Conservation (phyloP, 2,888 invertebrate genomes). For the Pristionchus entomophagus region DNA sequence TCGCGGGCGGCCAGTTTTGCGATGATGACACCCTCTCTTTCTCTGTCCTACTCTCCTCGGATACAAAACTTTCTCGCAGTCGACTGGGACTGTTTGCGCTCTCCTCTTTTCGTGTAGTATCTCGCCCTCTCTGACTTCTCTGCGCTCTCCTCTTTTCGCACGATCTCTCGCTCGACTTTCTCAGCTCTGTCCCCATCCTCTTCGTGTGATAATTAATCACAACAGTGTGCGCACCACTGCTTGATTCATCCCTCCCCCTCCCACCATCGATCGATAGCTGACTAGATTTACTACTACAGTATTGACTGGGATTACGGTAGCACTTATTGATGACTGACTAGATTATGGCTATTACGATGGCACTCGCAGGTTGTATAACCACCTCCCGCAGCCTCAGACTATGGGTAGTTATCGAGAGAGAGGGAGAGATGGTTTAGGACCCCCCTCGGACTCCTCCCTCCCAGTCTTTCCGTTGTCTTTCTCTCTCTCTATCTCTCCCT, state of each 20-base stretch:
- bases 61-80: too few relatives aligned
- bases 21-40: background rate
- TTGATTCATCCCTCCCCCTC: background rate
- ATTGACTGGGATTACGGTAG: background rate
- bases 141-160: background rate
- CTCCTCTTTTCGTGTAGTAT: background rate
- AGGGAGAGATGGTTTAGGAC: too few relatives aligned
- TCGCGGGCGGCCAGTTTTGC: background rate
- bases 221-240: background rate
- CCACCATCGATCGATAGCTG: background rate
- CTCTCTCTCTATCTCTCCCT: too few relatives aligned
- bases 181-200: background rate
- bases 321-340: too few relatives aligned
- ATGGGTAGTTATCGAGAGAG: too few relatives aligned
- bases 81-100: too few relatives aligned
- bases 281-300: background rate
- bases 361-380: too few relatives aligned
- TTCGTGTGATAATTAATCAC: conserved; percentile 41
- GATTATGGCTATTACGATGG: too few relatives aligned
- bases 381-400: too few relatives aligned
- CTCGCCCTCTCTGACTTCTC: background rate
- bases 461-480: too few relatives aligned
- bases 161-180: too few relatives aligned
- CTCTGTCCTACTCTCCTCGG: background rate
- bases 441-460: too few relatives aligned